Percentiles rank a stretch among this genome's conserved stretches.
Evolutionary conservation across 2,888 invertebrate species (phyloP).

Genomic region (Scaptomyza cyrtandrae): DNA sequence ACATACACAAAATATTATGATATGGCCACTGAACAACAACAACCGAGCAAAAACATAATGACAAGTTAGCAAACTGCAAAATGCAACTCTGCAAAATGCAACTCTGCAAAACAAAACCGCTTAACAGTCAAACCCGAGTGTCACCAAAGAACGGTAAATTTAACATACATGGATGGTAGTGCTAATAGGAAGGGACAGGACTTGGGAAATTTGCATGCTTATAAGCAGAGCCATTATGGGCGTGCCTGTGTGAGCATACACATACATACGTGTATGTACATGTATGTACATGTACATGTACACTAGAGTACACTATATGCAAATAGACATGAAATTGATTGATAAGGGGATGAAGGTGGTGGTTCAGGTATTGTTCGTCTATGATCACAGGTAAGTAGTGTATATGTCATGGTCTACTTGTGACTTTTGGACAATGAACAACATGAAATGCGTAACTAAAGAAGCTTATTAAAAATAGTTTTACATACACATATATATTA

Average conservation of each 20-base stretch:
- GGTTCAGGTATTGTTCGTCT: neutral
- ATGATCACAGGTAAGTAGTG: constrained; percentile 39
- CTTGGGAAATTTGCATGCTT: constrained; percentile 22
- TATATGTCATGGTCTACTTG: constrained; percentile 44
- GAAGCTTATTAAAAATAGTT: constrained; percentile 57
- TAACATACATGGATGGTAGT: constrained; percentile 15
- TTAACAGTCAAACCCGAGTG: constrained; percentile 43
- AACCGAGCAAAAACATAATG: constrained; percentile 22
- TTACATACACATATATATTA: constrained; percentile 7
- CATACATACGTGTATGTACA: constrained; percentile 1
- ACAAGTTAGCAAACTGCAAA: constrained; percentile 45
- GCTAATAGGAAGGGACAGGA: neutral
- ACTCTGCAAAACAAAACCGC: constrained; percentile 56
- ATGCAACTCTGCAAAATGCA: constrained; percentile 55
- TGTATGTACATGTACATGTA: neutral
- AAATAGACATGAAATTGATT: neutral
- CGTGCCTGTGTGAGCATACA: constrained; percentile 24
- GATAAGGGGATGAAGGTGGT: neutral
- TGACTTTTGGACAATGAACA: constrained; percentile 56
- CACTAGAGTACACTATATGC: no score
- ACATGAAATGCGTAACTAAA: constrained; percentile 45
- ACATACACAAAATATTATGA: neutral
- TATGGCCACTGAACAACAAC: constrained; percentile 17
- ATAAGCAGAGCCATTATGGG: constrained; percentile 34
- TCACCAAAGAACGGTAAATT: constrained; percentile 35